These are phyloP conservation scores for Oncorhynchus kisutch DNA, from an alignment of 2,113 vertebrate species.

Conservation along the genomic window DNA sequence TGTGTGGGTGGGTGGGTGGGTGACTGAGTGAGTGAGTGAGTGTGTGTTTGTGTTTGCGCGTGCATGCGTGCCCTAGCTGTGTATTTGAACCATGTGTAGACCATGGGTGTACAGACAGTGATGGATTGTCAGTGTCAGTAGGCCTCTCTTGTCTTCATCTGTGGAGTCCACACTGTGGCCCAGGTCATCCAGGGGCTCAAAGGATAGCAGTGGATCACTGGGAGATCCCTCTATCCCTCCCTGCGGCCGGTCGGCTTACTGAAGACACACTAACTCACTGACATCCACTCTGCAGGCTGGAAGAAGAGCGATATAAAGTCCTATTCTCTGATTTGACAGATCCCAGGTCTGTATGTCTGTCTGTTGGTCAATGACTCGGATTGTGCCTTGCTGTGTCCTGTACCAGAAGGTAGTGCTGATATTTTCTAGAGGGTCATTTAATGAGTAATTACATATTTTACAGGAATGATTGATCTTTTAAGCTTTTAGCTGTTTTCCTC, in stretches of 20 bases:
- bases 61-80: not conserved
- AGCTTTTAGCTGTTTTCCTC: not conserved
- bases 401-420: not conserved
- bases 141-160: conserved; percentile 60
- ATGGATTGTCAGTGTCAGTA: conserved; percentile 53
- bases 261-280: conserved; percentile 15
- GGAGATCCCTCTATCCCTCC: conserved; percentile 46
- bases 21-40: not conserved
- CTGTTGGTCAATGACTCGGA: not conserved
- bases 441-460: not conserved
- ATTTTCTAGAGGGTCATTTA: too few species aligned
- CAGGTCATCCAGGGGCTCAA: conserved; percentile 66
- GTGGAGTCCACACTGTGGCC: conserved; percentile 27
- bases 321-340: conserved; percentile 4
- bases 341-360: conserved; percentile 37
- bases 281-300: conserved; percentile 9
- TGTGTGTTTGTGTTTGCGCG: conserved; percentile 17
- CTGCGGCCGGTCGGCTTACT: too few species aligned
- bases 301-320: conserved; percentile 50
- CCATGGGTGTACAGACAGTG: conserved; percentile 45
- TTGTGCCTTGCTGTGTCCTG: not conserved
- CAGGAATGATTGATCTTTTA: not conserved
- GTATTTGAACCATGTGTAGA: conserved; percentile 7
- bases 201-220: conserved; percentile 57
- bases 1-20: accelerated